Base-by-base conservation (phyloP, 2,888 invertebrate genomes). In the Stenchaetothrips biformis region DNA sequence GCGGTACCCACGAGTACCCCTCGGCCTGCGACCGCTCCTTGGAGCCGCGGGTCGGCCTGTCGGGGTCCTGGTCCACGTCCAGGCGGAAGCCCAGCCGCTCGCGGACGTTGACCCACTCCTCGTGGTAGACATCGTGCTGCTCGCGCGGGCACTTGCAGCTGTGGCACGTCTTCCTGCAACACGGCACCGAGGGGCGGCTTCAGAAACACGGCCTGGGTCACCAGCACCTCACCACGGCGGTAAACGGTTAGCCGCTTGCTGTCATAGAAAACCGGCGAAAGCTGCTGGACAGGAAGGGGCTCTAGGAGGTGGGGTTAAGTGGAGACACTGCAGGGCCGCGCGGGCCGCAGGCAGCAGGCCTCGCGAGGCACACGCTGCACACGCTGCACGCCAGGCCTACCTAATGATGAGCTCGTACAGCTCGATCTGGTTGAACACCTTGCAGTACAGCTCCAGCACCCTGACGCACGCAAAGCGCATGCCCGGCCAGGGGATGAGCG, bases 81-180 rank as follows among this genome's bases (percentile, higher is more conserved):
- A 91, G 91, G 79, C 92, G 89, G 83, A 93, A 90, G 11, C 93
- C 94, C 78, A 94, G 89, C 16, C 93, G 88, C 84, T 93, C 93
- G 79, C 92, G 89, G 81, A 93, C 93, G 82, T 94, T 93, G 83
- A 93, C 92, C 89, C 94, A 91, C 89, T 95, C 95, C 87, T 94
- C 94, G 87, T 95, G 95, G 87, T 93, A 94, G 83, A 97, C 92
- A 85, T 96, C 96, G 88, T 98, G 98, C 81, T 92, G 91, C 85
- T 97, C 94, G 79, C 96, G 90, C 49, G 95, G 92, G 88, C 97
- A 98, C 86, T 96, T 96, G 88, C 98, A 98, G 83, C 94, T 93
- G 86, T 92, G 93, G 88, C 97, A 98, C 80, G 95, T 95, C 88
- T 97, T 97, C 88, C 97, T 98, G 90, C 0, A 91, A 90, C 81